A percentile compares a stretch with the other conserved stretches of the same genome.
These are phyloP conservation scores for Malurus leucopterus DNA, from an alignment of 2,797 vertebrate species.

Conservation along the genomic window DNA sequence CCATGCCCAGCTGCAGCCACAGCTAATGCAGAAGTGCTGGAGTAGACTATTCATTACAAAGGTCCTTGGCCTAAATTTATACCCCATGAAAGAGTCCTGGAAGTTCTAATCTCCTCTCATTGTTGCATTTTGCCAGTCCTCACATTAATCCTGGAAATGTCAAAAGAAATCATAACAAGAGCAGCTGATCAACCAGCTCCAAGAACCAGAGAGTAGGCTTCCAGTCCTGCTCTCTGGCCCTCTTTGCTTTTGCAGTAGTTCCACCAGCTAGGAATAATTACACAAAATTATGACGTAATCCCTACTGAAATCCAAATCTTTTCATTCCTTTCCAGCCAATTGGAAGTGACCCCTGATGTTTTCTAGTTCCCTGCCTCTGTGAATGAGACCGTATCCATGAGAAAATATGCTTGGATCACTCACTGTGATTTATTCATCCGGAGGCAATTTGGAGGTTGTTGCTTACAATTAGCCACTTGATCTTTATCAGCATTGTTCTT, in stretches of 20 bases:
- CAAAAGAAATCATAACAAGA: neutral
- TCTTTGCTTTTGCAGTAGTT: conserved; percentile 23
- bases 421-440: conserved; percentile 70
- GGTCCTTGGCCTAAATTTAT: neutral
- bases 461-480: conserved; percentile 74
- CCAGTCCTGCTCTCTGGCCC: neutral
- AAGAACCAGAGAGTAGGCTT: neutral
- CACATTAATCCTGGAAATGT: neutral
- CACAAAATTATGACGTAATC: conserved; percentile 50
- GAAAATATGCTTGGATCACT: conserved; percentile 71
- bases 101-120: neutral
- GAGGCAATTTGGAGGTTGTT: conserved; percentile 68
- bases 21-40: neutral
- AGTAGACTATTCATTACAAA: neutral
- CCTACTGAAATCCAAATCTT: conserved; percentile 51
- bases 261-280: conserved; percentile 53
- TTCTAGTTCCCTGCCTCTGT: conserved; percentile 55
- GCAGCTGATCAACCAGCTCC: neutral
- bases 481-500: conserved; percentile 74
- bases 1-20: neutral
- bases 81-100: neutral
- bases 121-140: neutral
- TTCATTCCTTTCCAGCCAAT: conserved; percentile 70
- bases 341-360: conserved; percentile 46
- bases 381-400: conserved; percentile 68